These are phyloP conservation scores for Microtus richardsoni DNA, from an alignment of 2,113 vertebrate species.

Conservation along the genomic window DNA sequence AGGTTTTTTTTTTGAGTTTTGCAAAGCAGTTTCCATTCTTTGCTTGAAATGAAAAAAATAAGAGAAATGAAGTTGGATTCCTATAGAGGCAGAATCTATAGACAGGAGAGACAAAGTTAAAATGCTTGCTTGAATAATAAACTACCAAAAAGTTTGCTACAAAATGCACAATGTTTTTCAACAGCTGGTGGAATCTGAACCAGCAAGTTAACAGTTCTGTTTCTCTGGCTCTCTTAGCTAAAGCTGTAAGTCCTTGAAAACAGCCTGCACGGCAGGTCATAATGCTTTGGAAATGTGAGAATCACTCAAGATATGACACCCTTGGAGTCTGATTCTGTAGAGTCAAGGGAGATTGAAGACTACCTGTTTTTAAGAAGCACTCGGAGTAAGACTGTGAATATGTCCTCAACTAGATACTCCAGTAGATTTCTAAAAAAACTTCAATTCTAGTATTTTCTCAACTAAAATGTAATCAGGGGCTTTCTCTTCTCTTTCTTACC, in stretches of 20 bases:
- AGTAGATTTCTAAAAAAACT: not conserved
- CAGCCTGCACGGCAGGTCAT: not conserved
- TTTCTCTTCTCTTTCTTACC: not conserved
- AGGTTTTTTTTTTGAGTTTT: not conserved
- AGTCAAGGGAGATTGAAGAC: not conserved
- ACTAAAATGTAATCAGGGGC: not conserved
- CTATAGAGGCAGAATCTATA: slow-evolving; percentile 31
- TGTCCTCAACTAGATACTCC: not conserved
- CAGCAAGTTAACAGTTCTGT: not conserved
- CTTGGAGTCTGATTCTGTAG: not conserved
- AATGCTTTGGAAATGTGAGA: not conserved
- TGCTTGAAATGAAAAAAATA: not conserved
- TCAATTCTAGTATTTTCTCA: not conserved
- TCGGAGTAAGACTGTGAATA: not conserved
- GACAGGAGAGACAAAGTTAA: not conserved
- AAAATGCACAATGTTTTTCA: not conserved
- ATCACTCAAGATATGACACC: not conserved
- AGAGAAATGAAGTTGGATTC: slow-evolving; percentile 41
- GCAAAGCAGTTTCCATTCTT: slow-evolving; percentile 1
- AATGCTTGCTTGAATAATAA: not conserved
- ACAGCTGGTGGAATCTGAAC: not conserved
- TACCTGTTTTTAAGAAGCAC: not conserved
- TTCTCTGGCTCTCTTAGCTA: not conserved
- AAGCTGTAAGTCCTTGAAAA: not conserved
- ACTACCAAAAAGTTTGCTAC: not conserved